These are phyloP conservation scores for Caenorhabditis afra DNA, from an alignment of 2,888 invertebrate species.

Conservation along the genomic window DNA sequence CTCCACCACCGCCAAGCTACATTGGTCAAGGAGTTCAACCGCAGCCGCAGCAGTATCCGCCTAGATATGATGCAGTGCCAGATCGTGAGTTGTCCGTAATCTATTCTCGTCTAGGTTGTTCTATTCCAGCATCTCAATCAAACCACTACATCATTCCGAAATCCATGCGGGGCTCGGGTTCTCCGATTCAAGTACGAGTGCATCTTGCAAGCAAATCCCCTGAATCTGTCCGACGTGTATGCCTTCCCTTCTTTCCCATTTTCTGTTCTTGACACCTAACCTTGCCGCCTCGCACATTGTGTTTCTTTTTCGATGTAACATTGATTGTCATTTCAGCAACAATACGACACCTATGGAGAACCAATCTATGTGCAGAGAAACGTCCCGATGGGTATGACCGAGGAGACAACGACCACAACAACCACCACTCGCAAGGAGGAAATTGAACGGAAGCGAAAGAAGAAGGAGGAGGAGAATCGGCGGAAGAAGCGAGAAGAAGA, in stretches of 20 bases:
- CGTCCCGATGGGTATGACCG: slow-evolving; percentile 35
- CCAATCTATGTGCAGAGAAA: slow-evolving; percentile 34
- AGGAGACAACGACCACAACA: slow-evolving; percentile 59
- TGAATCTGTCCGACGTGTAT: slow-evolving; percentile 55
- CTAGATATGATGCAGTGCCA: slow-evolving; percentile 52
- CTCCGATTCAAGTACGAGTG: slow-evolving; percentile 61
- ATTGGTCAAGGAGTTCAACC: slow-evolving; percentile 45
- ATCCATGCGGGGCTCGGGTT: slow-evolving; percentile 49
- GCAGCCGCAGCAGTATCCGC: slow-evolving; percentile 28
- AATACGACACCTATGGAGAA: slow-evolving; percentile 46
- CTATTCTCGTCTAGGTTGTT: no score
- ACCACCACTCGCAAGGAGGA: slow-evolving; percentile 58
- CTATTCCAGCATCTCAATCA: slow-evolving; percentile 33
- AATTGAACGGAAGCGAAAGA: slow-evolving; percentile 53
- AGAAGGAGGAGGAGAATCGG: slow-evolving; percentile 44
- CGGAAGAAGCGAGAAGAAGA: slow-evolving; percentile 31
- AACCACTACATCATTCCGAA: slow-evolving; percentile 60
- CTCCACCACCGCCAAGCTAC: slow-evolving; percentile 7
- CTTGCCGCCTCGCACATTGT: neutral
- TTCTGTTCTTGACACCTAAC: neutral
- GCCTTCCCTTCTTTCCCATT: slow-evolving; percentile 19
- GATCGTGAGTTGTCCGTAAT: slow-evolving; percentile 13
- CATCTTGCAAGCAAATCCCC: slow-evolving; percentile 56
- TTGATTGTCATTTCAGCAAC: slow-evolving; percentile 19
- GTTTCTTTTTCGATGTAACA: slow-evolving; percentile 16